Evolutionary conservation across 2,113 vertebrate species (phyloP).

Genomic region (Theristicus caerulescens): DNA sequence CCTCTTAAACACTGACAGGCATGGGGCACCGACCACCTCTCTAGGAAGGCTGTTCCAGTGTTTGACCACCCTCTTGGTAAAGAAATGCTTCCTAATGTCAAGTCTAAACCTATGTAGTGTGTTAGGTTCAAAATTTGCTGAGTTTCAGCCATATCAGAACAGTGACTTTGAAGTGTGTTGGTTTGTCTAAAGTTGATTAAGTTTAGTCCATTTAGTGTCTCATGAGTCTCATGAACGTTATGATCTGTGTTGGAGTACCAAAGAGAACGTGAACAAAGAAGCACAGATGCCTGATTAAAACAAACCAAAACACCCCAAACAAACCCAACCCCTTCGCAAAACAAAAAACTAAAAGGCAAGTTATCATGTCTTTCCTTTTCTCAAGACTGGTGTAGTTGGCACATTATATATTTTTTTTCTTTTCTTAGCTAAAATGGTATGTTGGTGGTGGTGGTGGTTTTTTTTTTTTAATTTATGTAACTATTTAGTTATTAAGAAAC

Average conservation of each 20-base stretch:
- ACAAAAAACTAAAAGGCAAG: neutral
- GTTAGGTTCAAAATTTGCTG: neutral
- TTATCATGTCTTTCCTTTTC: neutral
- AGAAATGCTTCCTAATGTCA: neutral
- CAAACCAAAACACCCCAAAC: neutral
- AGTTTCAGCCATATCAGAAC: neutral
- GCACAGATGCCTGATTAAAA: neutral
- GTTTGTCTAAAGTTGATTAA: neutral
- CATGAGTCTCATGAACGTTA: neutral
- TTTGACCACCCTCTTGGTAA: neutral
- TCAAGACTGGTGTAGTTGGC: neutral
- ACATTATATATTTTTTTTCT: neutral
- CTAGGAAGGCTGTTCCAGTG: neutral
- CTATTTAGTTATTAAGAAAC: neutral
- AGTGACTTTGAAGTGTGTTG: neutral
- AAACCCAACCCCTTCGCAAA: neutral
- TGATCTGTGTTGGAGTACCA: neutral
- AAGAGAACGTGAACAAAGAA: neutral
- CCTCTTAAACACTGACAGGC: neutral
- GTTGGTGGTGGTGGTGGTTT: neutral
- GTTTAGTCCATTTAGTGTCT: neutral
- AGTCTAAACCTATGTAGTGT: neutral
- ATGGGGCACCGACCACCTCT: fast-evolving
- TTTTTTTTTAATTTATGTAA: neutral
- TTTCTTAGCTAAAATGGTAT: neutral